Conservation (phyloP, 2,888 invertebrate species). For the Spodoptera littoralis region DNA sequence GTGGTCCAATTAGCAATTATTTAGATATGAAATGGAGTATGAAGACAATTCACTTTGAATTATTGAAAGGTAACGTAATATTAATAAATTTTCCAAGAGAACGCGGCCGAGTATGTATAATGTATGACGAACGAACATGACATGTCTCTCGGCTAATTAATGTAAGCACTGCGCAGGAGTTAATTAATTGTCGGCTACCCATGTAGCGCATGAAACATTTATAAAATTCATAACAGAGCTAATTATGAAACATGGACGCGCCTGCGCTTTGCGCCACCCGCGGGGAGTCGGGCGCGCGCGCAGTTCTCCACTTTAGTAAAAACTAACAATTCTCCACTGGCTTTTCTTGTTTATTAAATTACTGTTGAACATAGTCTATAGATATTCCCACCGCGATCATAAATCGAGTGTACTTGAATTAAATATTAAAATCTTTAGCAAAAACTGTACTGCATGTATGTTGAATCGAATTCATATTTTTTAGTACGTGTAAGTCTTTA, state of each 20-base stretch:
- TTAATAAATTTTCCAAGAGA: slow-evolving; percentile 74
- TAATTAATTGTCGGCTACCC: slow-evolving; percentile 86
- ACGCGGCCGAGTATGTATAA: slow-evolving; percentile 74
- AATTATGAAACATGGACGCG: slow-evolving; percentile 83
- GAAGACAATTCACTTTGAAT: slow-evolving; percentile 62
- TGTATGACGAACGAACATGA: slow-evolving; percentile 79
- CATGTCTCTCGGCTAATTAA: slow-evolving; percentile 82
- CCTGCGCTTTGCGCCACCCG: slow-evolving; percentile 81
- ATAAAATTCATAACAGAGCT: slow-evolving; percentile 87
- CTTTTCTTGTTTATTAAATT: slow-evolving; percentile 72
- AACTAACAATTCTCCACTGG: slow-evolving; percentile 71
- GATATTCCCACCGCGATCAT: slow-evolving; percentile 60
- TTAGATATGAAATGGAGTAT: slow-evolving; percentile 45
- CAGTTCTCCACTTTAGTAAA: slow-evolving; percentile 69
- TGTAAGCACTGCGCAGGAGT: slow-evolving; percentile 83
- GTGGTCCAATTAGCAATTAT: slow-evolving; percentile 70
- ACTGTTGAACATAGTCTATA: slow-evolving; percentile 62
- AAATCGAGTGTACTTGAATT: slow-evolving; percentile 58
- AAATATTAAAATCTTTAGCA: slow-evolving; percentile 47
- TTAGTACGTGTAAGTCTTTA: neutral
- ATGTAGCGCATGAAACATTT: slow-evolving; percentile 85
- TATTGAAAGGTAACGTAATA: slow-evolving; percentile 69
- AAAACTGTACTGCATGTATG: slow-evolving; percentile 41
- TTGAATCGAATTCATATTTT: slow-evolving; percentile 21
- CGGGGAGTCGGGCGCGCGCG: slow-evolving; percentile 69